A percentile compares a stretch with the other conserved stretches of the same genome.
These are phyloP conservation scores for Terrapene triunguis DNA, from an alignment of 2,113 vertebrate genomes.

Conservation along the genomic window DNA sequence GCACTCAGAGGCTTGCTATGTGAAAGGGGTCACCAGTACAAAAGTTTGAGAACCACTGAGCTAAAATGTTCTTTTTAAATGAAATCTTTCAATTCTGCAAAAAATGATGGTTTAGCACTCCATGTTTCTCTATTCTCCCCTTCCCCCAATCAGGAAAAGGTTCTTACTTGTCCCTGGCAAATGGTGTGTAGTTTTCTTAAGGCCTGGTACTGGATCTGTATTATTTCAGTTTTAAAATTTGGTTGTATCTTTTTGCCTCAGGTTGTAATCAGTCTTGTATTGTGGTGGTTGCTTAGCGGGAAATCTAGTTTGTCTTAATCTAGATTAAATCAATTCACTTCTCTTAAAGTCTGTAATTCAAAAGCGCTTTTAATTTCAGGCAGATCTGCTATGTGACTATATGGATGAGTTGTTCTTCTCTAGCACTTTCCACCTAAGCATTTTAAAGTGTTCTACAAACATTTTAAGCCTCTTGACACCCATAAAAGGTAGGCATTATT, in stretches of 20 bases:
- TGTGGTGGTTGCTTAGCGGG: not conserved
- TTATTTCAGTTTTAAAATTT: not conserved
- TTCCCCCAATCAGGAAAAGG: rapidly evolving
- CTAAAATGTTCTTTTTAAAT: not conserved
- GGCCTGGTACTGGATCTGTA: not conserved
- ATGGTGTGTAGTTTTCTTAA: not conserved
- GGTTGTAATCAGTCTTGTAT: not conserved
- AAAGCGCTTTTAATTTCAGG: not conserved
- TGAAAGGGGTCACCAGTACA: too few relatives aligned
- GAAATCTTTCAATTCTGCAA: not conserved
- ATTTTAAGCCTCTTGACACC: not conserved
- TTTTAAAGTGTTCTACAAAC: not conserved
- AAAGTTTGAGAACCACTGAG: too few relatives aligned
- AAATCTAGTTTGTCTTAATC: not conserved
- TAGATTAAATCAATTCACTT: not conserved
- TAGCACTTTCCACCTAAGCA: not conserved
- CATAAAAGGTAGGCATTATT: not conserved
- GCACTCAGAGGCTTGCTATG: too few relatives aligned
- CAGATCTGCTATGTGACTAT: not conserved
- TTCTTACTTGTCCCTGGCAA: not conserved
- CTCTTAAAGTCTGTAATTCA: not conserved
- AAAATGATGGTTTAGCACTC: not conserved
- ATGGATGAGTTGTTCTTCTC: not conserved
- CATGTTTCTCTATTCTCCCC: rapidly evolving
- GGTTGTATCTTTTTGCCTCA: not conserved